phyloP scores from a whole-genome alignment of 2,888 invertebrate genomes.

The Megastigmus dorsalis region DNA sequence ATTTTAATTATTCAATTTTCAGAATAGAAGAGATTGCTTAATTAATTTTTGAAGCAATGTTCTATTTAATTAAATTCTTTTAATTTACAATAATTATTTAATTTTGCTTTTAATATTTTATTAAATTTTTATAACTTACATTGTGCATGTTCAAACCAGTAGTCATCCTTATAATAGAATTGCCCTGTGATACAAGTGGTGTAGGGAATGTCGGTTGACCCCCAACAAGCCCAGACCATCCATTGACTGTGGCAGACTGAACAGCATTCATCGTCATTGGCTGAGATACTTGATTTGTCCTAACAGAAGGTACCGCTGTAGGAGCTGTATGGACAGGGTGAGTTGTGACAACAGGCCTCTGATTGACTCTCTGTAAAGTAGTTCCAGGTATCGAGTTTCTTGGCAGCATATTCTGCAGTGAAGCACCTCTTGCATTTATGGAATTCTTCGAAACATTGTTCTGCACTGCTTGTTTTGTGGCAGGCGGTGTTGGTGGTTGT shows the following conservation, averaged over 20 bases:
- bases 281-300: constrained; percentile 63
- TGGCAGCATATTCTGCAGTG: constrained; percentile 54
- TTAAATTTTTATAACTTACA: constrained; percentile 62
- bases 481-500: constrained; percentile 84
- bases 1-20: not conserved
- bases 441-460: constrained; percentile 67
- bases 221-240: constrained; percentile 75
- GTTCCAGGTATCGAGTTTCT: constrained; percentile 61
- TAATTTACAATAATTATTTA: constrained; percentile 9
- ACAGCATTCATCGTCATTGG: constrained; percentile 70
- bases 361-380: constrained; percentile 67
- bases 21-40: too few species aligned
- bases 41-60: not conserved
- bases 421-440: constrained; percentile 61
- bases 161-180: constrained; percentile 70
- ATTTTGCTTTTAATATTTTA: not conserved
- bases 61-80: too few species aligned
- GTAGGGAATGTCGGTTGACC: constrained; percentile 73
- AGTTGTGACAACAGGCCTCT: constrained; percentile 56
- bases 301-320: constrained; percentile 67
- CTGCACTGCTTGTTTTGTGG: constrained; percentile 70
- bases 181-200: constrained; percentile 68
- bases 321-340: constrained; percentile 68
- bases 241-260: constrained; percentile 73
- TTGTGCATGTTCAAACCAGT: constrained; percentile 70